phyloP scores from a whole-genome alignment of 2,888 invertebrate species.

The Caenorhabditis sp. region DNA sequence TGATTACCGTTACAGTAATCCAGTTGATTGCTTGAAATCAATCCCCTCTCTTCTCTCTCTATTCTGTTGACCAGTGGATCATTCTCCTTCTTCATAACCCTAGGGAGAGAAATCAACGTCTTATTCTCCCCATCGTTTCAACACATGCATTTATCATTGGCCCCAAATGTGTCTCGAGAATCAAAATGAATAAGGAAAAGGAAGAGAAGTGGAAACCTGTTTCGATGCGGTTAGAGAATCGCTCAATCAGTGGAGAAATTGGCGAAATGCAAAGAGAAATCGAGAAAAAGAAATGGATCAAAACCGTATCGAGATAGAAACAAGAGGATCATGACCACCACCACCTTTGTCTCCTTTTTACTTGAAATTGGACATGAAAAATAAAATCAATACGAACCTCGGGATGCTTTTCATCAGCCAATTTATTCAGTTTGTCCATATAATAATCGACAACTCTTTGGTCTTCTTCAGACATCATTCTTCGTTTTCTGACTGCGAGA shows the following conservation, averaged over 20 bases:
- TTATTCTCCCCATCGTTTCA: background rate
- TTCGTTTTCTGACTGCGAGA: slow-evolving; percentile 40
- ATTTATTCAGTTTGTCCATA: slow-evolving; percentile 76
- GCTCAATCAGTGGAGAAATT: slow-evolving; percentile 27
- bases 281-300: slow-evolving; percentile 28
- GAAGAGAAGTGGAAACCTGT: slow-evolving; percentile 41
- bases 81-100: slow-evolving; percentile 18
- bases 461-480: slow-evolving; percentile 75
- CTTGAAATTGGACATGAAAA: slow-evolving; percentile 18
- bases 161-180: slow-evolving; percentile 45
- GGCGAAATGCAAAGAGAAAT: slow-evolving; percentile 25
- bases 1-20: background rate
- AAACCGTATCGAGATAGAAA: slow-evolving; percentile 53
- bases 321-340: slow-evolving; percentile 43
- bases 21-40: background rate
- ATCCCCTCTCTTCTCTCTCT: background rate
- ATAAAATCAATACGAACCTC: slow-evolving; percentile 46
- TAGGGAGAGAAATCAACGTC: slow-evolving; percentile 10
- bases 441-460: slow-evolving; percentile 76
- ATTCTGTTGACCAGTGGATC: slow-evolving; percentile 22
- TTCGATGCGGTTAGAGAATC: slow-evolving; percentile 40
- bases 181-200: slow-evolving; percentile 45
- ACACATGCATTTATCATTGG: slow-evolving; percentile 44
- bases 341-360: background rate
- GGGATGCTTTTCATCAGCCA: slow-evolving; percentile 76